Conservation (phyloP, 2,797 vertebrate genomes). For the Sebastes alutus region DNA sequence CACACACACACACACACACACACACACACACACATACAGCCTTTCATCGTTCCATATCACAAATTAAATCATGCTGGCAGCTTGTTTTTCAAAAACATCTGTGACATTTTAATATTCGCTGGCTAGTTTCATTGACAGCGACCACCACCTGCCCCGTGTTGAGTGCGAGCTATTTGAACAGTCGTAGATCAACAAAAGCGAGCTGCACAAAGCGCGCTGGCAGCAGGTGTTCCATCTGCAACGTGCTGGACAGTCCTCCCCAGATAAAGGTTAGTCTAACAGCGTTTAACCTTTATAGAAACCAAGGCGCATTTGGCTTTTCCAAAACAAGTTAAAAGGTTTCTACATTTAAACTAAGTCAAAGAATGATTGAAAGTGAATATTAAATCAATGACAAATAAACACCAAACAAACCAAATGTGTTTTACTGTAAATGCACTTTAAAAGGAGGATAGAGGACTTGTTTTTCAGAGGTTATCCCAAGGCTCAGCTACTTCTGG, state of each 20-base stretch:
- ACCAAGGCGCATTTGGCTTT: background rate
- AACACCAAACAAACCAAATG: background rate
- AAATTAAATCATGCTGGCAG: slow-evolving; percentile 19
- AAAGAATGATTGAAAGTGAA: background rate
- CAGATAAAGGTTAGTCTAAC: background rate
- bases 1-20: background rate
- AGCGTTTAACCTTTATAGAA: background rate
- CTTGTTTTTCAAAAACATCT: slow-evolving; percentile 10
- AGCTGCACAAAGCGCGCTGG: slow-evolving; percentile 32
- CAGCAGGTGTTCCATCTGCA: slow-evolving; percentile 57
- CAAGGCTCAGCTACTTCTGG: background rate
- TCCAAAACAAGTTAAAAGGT: background rate
- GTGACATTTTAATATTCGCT: slow-evolving; percentile 18
- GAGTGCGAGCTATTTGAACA: slow-evolving; percentile 51
- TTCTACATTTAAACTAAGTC: background rate
- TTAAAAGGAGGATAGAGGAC: background rate
- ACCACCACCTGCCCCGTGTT: slow-evolving; percentile 35
- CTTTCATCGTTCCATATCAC: background rate
- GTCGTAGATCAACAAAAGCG: slow-evolving; percentile 40
- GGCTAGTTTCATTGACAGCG: slow-evolving; percentile 7
- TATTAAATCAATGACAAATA: background rate
- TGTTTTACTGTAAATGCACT: background rate
- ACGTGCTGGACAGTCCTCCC: background rate
- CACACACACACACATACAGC: background rate
- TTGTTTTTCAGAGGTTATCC: background rate